Evolutionary conservation across 2,888 invertebrate species (phyloP), one percentile per base, ranked within the genome.

Genomic region (Heliothis peltigera): DNA sequence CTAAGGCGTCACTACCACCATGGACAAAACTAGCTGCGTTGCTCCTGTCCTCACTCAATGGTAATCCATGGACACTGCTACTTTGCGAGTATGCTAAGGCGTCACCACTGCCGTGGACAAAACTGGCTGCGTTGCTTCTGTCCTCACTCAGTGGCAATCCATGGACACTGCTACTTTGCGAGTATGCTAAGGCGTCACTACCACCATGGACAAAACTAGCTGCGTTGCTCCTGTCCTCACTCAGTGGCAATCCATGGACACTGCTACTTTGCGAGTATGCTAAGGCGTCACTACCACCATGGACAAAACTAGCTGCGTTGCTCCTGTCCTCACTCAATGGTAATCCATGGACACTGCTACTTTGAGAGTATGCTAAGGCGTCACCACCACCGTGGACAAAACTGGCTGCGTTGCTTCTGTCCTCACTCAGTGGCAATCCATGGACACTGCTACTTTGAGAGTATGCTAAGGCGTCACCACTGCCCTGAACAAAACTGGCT

Each of bases 251-350:
- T 15, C 3, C 15, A 35, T 4, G 15, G 15, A 2, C 8, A 28
- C 28, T 28, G 3, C 4, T 35, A 1, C 35, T 15, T 35, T 35
- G 35, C 4, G 35, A 3, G 15, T 35, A 15, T 35, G 22, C 19
- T 1, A 15, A 28, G 17, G 10, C 4, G 17, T 2, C 25, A 6
- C 19, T 32, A 1, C 21, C 1, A 44, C 54, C 32, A 22, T 60
- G 44, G 4, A 54, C 17, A 35, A 49, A 46, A 39, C 57, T 56
- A 2, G 43, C 5, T n/a, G 64, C 32, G 25, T 47, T 35, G 15
- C 35, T 35, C 12, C 35, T 35, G n/a, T n/a, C 35, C 12, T 8
- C 8, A 28, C 7, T 8, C 28, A 1, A 28, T 28, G 8, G 8
- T n/a, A n/a, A n/a, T n/a, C 28, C 28, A 7, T 28, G 7, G 28